Evolutionary conservation across 2,797 vertebrate genomes (phyloP), one percentile per base, ranked within the genome.

Genomic region (Acomys russatus): DNA sequence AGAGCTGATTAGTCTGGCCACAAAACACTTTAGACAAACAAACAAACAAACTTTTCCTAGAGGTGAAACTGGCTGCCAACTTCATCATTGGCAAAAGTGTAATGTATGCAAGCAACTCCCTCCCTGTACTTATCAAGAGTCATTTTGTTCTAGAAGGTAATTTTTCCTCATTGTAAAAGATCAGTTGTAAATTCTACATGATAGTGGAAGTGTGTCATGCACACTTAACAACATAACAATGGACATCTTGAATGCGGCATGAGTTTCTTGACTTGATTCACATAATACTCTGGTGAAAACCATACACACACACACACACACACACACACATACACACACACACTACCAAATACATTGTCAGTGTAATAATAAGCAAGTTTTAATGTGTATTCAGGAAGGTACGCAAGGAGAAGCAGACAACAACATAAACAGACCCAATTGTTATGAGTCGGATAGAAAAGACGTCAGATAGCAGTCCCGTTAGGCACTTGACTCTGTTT

Each of bases 351-450:
- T 91, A 12, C 9, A 90, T 91, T 87, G 71, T 83, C 38, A 14
- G 54, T 18, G 56, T 88, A 56, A 68, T 93, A 91, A 95, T n/a
- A 92, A 90, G 94, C 30, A 88, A 33, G 9, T 92, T 85, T 93
- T 88, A 96, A 94, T 82, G 28, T 88, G 73, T 9, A 70, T 23
- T 92, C 15, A 89, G 25, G 73, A 91, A 88, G n/a, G 51, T 2
- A 85, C 78, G 85, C 38, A 74, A 61, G 38, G 25, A 95, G 33
- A n/a, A 70, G 18, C 70, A 51, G 49, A 11, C 73, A 96, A 85
- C 28, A 85, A 90, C 94, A 49, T 30, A 88, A 92, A 92, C 3
- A 84, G 51, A 54, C 49, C 68, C 76, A 85, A 82, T 22, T 80
- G 23, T 66, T 3, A 71, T 7, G 18, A 59, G 63, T 44, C 82